Base-by-base conservation (phyloP, 53 echinoderm and acorn worm species). In the Hippasteria phrygiana region DNA sequence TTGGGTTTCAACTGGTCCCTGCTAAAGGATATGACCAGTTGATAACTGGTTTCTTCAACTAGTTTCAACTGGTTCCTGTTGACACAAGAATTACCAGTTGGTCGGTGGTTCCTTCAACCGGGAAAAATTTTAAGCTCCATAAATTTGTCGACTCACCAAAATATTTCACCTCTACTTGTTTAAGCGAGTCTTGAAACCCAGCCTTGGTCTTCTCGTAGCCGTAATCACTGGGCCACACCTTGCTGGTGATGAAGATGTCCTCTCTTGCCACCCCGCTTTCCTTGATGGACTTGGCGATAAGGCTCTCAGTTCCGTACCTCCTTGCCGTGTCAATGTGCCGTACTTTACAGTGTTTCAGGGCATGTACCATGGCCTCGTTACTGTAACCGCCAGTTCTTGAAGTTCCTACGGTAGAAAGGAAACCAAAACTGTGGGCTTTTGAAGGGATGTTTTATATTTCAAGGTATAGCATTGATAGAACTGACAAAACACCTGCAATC, bases 281-380 rank as follows among this genome's bases (percentile, higher is more conserved):
- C 48, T 31, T 62, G 26, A 90, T 38, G 18, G 90, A 72, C 37
- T 62, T 56, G 17, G 32, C 74, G 20, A 90, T 28, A 1, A 45
- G 73, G n/a, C 64, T 29, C 64, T 90, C 90, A 26, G 48, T 47
- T 38, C 46, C 18, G 75, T 90, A 90, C 18, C 1, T 14, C 17
- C 84, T 74, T 5, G 90, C 90, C 35, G 90, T 90, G 75, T 90
- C 90, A 18, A 90, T 50, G 74, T 90, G 90, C 37, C 63, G 39
- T 14, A 73, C 26, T 27, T 29, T 27, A 46, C 90, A 90, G 45
- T 85, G 59, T 64, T 75, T 74, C 28, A 90, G 50, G 17, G 90
- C 90, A 14, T 84, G 83, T 13, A 85, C 90, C 73, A 90, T 40
- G 28, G 90, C 90, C 9, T 83, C 83, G 42, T 90, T 34, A 11